Percentiles rank a stretch among this genome's conserved stretches.
Evolutionary conservation across 2,113 vertebrate genomes (phyloP).

Genomic region (Recurvirostra avosetta): DNA sequence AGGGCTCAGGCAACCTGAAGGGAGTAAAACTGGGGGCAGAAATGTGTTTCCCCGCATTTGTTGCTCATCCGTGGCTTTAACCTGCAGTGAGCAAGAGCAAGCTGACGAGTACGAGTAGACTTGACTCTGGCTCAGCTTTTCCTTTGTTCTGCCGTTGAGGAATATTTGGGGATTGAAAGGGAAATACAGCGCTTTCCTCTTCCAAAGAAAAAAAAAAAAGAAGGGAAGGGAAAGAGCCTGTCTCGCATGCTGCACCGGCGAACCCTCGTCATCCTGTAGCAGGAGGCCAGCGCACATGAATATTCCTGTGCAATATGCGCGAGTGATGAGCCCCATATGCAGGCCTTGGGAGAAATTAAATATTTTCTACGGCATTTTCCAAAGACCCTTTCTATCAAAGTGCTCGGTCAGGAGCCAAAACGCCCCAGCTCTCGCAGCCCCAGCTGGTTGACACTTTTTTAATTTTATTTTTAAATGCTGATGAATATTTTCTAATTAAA

Average conservation of each 20-base stretch:
- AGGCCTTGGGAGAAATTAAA: conserved; percentile 64
- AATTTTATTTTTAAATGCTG: conserved; percentile 28
- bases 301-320: conserved; percentile 47
- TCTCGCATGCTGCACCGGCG: not conserved
- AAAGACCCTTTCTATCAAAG: conserved; percentile 64
- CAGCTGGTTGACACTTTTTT: conserved; percentile 59
- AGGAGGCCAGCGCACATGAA: conserved; percentile 59
- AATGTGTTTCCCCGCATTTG: not conserved
- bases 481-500: conserved; percentile 62
- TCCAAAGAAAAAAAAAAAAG: not conserved
- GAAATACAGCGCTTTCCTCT: not conserved
- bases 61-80: not conserved
- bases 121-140: not conserved
- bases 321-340: conserved; percentile 67
- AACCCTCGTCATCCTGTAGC: conserved; percentile 45
- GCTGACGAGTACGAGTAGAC: not conserved
- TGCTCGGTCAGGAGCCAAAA: conserved; percentile 41
- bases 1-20: not conserved
- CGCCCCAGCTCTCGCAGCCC: conserved; percentile 15
- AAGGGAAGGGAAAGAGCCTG: not conserved
- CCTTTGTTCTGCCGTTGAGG: conserved; percentile 18
- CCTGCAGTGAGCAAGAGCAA: not conserved
- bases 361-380: conserved; percentile 47
- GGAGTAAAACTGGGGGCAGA: not conserved
- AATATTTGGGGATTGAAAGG: not conserved